Evolutionary conservation across 2,113 vertebrate species (phyloP).

Genomic region (Oxyruncus cristatus): DNA sequence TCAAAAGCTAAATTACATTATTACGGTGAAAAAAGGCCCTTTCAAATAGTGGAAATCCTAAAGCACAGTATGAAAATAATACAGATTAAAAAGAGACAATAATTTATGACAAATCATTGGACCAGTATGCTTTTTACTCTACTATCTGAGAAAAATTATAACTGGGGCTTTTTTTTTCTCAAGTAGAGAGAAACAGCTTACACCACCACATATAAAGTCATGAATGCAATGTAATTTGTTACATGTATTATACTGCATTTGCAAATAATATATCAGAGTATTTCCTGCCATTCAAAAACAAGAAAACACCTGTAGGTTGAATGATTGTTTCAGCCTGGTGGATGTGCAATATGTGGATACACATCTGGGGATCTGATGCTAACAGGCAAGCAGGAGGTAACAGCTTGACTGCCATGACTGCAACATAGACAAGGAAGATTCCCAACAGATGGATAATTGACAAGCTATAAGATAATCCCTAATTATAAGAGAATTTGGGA

Average conservation of each 20-base stretch:
- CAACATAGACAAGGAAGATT: background rate
- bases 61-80: background rate
- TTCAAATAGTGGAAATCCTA: background rate
- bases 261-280: background rate
- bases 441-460: constrained; percentile 1
- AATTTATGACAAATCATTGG: background rate
- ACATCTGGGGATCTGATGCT: background rate
- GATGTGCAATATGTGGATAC: background rate
- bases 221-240: background rate
- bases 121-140: background rate
- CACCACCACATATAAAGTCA: background rate
- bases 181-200: background rate
- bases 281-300: background rate
- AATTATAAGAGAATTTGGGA: constrained; percentile 51
- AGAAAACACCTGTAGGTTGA: background rate
- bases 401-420: background rate
- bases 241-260: background rate
- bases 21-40: background rate
- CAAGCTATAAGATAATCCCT: constrained; percentile 6
- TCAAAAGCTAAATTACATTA: background rate
- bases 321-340: background rate
- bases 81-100: background rate
- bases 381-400: background rate
- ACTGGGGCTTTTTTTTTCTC: background rate
- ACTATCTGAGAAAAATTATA: background rate